A percentile compares a stretch with the other conserved stretches of the same genome.
These are phyloP conservation scores for Falcaria lacertinaria DNA, from an alignment of 2,888 invertebrate genomes.

Conservation along the genomic window DNA sequence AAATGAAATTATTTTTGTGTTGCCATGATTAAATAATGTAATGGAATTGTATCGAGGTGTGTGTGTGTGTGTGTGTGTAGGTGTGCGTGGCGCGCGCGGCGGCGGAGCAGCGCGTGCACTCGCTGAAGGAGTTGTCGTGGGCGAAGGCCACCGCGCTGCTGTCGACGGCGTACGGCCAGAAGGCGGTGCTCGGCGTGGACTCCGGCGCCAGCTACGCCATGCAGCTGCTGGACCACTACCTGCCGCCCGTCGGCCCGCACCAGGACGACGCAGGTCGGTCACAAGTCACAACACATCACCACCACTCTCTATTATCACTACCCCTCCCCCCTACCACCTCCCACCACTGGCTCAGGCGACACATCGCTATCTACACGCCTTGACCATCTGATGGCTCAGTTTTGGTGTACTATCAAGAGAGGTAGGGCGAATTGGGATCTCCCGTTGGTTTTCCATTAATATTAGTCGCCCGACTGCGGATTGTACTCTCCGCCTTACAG, in stretches of 20 bases:
- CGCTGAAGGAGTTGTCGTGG: slow-evolving; percentile 84
- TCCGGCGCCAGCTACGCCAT: slow-evolving; percentile 84
- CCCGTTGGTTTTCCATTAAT: no score
- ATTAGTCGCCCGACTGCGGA: no score
- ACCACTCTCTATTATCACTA: neutral
- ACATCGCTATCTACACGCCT: no score
- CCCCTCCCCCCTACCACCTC: no score
- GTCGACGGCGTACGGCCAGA: slow-evolving; percentile 83
- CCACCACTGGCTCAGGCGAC: no score
- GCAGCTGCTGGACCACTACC: slow-evolving; percentile 86
- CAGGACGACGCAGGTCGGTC: slow-evolving; percentile 72
- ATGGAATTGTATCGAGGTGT: neutral
- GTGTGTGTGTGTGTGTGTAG: slow-evolving; percentile 44
- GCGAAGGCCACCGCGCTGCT: slow-evolving; percentile 85
- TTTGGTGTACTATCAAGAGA: no score
- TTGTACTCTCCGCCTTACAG: no score
- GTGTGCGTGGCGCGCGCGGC: slow-evolving; percentile 70
- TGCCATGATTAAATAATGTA: neutral
- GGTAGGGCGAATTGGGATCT: no score
- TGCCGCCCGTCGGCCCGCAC: slow-evolving; percentile 74
- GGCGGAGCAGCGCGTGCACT: slow-evolving; percentile 80
- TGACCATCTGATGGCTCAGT: no score
- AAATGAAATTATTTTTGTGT: no score
- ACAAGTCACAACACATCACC: neutral
- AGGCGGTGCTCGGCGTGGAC: slow-evolving; percentile 83